Evolutionary conservation across 2,797 vertebrate genomes (phyloP).

Genomic region (Selene dorsalis): DNA sequence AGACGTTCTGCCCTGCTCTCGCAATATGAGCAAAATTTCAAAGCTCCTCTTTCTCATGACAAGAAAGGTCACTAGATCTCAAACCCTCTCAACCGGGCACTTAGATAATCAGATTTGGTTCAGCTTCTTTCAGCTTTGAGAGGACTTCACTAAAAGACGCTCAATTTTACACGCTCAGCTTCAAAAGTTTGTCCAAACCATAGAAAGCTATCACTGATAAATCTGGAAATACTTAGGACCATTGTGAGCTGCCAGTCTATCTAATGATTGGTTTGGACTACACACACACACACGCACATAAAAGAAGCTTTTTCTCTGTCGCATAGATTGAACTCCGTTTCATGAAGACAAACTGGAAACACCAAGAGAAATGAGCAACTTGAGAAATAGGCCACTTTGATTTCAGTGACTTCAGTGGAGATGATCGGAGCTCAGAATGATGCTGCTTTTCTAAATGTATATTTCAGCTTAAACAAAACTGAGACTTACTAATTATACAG

Average conservation of each 20-base stretch:
- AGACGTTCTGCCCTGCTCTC: not conserved
- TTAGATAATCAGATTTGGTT: conserved; percentile 32
- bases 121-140: conserved; percentile 32
- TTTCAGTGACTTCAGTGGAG: conserved; percentile 31
- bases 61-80: conserved; percentile 28
- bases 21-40: not conserved
- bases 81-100: conserved; percentile 1
- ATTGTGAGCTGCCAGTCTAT: conserved; percentile 19
- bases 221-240: conserved; percentile 22
- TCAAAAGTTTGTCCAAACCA: conserved; percentile 25
- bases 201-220: conserved; percentile 25
- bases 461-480: conserved; percentile 30
- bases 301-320: conserved; percentile 20
- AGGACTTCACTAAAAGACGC: conserved; percentile 15
- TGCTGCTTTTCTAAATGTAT: conserved; percentile 33
- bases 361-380: conserved; percentile 32
- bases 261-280: conserved; percentile 2
- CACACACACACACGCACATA: not conserved
- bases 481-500: conserved; percentile 10
- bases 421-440: conserved; percentile 25
- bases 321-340: conserved; percentile 25
- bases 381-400: conserved; percentile 35
- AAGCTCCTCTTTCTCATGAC: conserved; percentile 13
- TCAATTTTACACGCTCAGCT: conserved; percentile 17
- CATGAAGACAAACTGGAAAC: conserved; percentile 24